These are phyloP conservation scores for Platalea minor DNA, from an alignment of 2,797 vertebrate genomes.

Conservation along the genomic window DNA sequence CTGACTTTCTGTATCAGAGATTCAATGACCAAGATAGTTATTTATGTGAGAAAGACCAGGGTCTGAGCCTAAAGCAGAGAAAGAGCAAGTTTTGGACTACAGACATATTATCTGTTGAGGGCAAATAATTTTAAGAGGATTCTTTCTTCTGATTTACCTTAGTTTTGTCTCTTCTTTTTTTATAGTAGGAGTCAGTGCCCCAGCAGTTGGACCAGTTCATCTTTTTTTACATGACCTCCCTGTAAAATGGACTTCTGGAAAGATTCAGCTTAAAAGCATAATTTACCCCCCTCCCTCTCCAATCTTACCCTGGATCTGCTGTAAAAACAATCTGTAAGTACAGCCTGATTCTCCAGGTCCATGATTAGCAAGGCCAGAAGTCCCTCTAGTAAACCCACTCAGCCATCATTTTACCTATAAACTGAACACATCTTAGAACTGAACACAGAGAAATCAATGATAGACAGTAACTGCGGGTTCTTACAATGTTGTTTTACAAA, in stretches of 20 bases:
- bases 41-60: not conserved
- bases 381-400: not conserved
- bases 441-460: not conserved
- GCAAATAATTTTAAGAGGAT: not conserved
- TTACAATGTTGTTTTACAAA: conserved; percentile 7
- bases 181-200: not conserved
- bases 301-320: not conserved
- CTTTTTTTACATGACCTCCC: not conserved
- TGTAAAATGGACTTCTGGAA: not conserved
- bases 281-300: not conserved
- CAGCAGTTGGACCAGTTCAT: not conserved
- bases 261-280: not conserved
- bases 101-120: not conserved
- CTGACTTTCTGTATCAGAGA: not conserved
- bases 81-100: not conserved
- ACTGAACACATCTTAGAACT: not conserved
- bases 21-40: not conserved
- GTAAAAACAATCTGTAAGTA: not conserved
- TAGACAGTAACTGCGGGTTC: not conserved
- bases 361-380: not conserved
- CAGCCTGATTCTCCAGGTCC: not conserved
- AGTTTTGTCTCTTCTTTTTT: not conserved
- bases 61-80: not conserved
- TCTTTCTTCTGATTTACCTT: not conserved
- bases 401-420: not conserved